Evolutionary conservation across 2,113 vertebrate species (phyloP).

Genomic region (Chaenogobius annularis): DNA sequence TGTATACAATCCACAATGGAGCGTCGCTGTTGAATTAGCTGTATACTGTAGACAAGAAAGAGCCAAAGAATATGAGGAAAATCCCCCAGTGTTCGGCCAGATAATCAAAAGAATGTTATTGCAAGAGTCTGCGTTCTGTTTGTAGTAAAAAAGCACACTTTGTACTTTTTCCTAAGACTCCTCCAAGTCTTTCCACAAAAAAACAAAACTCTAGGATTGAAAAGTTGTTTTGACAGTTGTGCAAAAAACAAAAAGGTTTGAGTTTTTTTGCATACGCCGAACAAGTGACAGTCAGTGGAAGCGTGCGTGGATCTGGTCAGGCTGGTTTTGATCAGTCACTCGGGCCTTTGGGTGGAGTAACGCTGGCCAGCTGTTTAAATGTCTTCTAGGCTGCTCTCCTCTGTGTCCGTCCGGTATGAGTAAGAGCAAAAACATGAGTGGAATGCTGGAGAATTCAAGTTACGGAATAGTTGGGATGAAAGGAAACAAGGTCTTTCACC

Average conservation of each 20-base stretch:
- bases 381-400: slow-evolving; percentile 51
- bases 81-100: not conserved
- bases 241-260: slow-evolving; percentile 21
- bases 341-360: slow-evolving; percentile 18
- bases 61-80: slow-evolving; percentile 1
- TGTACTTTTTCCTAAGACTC: slow-evolving; percentile 24
- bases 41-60: slow-evolving; percentile 6
- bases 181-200: slow-evolving; percentile 14
- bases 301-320: slow-evolving; percentile 34
- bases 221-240: slow-evolving; percentile 20
- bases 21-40: slow-evolving; percentile 19
- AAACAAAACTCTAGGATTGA: slow-evolving; percentile 12
- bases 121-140: slow-evolving; percentile 31
- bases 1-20: slow-evolving; percentile 10
- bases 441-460: slow-evolving; percentile 53
- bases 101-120: slow-evolving; percentile 44
- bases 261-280: slow-evolving; percentile 29
- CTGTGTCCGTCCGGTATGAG: slow-evolving; percentile 30
- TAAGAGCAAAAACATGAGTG: slow-evolving; percentile 42
- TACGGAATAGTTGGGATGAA: slow-evolving; percentile 29
- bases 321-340: slow-evolving; percentile 45
- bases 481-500: slow-evolving; percentile 40
- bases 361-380: slow-evolving; percentile 58
- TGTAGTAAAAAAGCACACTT: slow-evolving; percentile 9
- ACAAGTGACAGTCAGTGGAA: slow-evolving; percentile 29